phyloP scores from a whole-genome alignment of 2,113 vertebrate species.

The Lathamus discolor region DNA sequence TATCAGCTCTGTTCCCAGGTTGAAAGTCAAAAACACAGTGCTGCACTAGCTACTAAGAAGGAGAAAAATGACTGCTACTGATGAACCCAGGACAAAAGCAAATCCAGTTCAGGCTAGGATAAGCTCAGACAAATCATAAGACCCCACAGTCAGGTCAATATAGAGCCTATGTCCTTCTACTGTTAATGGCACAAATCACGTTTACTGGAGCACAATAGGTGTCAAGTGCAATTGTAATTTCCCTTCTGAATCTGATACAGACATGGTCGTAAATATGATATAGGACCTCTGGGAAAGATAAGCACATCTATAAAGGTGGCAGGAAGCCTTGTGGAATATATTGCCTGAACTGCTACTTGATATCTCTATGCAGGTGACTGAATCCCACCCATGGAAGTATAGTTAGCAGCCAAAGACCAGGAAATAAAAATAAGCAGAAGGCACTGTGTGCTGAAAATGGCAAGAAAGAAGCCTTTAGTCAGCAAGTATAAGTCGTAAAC shows the following conservation, averaged over 20 bases:
- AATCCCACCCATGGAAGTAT: neutral
- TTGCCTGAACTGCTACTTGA: neutral
- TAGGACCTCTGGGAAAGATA: neutral
- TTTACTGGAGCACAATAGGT: neutral
- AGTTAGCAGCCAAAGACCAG: neutral
- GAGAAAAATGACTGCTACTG: too few relatives aligned
- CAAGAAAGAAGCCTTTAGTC: neutral
- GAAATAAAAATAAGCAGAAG: neutral
- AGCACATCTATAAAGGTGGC: neutral
- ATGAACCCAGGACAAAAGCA: neutral
- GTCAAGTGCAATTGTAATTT: neutral
- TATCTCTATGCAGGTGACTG: neutral
- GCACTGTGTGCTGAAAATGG: accelerated
- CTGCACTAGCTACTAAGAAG: too few relatives aligned
- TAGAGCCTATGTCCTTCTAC: neutral
- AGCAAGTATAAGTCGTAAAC: neutral
- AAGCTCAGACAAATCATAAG: neutral
- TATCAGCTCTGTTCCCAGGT: too few relatives aligned
- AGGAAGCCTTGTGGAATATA: neutral
- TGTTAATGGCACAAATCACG: neutral
- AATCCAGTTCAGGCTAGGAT: neutral
- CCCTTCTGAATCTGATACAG: neutral
- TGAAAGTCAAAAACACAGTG: too few relatives aligned
- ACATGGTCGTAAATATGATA: neutral
- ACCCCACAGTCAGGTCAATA: neutral